Base-by-base conservation (phyloP, 2,113 vertebrate species). In the Melanerpes formicivorus region DNA sequence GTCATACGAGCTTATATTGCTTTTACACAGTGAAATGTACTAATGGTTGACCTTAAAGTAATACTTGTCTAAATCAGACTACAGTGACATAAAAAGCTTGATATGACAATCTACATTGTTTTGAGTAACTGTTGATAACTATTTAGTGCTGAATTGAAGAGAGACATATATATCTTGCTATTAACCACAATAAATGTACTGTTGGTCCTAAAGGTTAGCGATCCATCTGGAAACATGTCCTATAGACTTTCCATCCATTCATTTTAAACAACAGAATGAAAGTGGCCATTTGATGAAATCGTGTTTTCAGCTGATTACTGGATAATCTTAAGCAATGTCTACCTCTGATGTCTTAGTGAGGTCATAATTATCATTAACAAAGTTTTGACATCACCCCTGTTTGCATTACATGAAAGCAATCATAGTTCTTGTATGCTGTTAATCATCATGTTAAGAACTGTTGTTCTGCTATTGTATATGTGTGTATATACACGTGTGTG, bases 31-130 rank as follows among this genome's bases (percentile, higher is more conserved):
- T 77, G 46, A 69, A 60, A 23, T 74, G 34, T 66, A n/a, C 50
- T 65, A 72, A 52, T 30, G 73, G 32, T 67, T 94, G 80, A 88
- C 78, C 80, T 84, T 84, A 55, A 92, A 84, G 67, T 65, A 76
- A 56, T 42, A 27, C 22, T 56, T 80, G 27, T 80, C 85, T 83
- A 65, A 96, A 56, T 84, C 84, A 84, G 52, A 56, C 52, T 80
- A 11, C 46, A 58, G 4, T 81, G 58, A 40, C 25, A 62, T 42
- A 40, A 58, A 63, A 78, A 27, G 11, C 55, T 86, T 63, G 29
- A 18, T 46, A 21, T 27, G 48, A 44, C 42, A 56, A 14, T 46
- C 59, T 77, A 3, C 42, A 54, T 37, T 67, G 63, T 65, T 96
- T 84, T 66, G 72, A 89, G 71, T 94, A 73, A 84, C 86, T 46